phyloP scores from a whole-genome alignment of 2,888 invertebrate species.

The Mantis religiosa region DNA sequence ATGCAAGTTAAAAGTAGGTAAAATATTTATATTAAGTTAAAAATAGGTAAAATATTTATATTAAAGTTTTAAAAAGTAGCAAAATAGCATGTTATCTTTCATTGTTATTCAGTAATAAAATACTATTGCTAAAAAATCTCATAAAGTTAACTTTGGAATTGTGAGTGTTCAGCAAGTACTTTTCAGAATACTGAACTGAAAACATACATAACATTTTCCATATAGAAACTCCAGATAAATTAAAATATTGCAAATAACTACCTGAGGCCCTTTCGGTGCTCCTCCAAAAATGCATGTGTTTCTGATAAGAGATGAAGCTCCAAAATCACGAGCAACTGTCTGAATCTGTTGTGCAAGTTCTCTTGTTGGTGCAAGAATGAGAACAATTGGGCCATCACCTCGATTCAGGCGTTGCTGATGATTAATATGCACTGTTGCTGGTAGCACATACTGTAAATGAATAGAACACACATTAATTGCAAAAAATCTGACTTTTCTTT shows the following conservation, averaged over 20 bases:
- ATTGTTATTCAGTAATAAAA: no score
- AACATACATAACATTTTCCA: not conserved
- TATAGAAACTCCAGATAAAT: not conserved
- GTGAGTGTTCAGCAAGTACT: no score
- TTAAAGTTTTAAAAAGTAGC: no score
- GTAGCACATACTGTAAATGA: slow-evolving; percentile 59
- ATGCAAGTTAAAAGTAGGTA: no score
- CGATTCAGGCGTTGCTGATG: slow-evolving; percentile 70
- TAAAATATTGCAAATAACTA: not conserved
- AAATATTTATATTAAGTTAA: no score
- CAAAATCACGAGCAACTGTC: slow-evolving; percentile 77
- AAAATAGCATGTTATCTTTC: no score
- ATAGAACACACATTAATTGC: slow-evolving; percentile 9
- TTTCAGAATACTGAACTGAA: no score
- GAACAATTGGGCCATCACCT: slow-evolving; percentile 80
- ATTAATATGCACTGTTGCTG: slow-evolving; percentile 82
- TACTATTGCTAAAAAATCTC: no score
- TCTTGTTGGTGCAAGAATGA: slow-evolving; percentile 75
- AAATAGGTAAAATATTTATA: no score
- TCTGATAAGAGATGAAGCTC: slow-evolving; percentile 68
- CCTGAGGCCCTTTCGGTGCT: slow-evolving; percentile 65
- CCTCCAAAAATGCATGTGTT: slow-evolving; percentile 91
- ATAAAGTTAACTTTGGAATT: no score
- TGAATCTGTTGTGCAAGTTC: slow-evolving; percentile 79
- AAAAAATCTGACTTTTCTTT: not conserved